These are phyloP conservation scores for Luffia ferchaultella DNA, from an alignment of 2,888 invertebrate genomes.

Conservation along the genomic window DNA sequence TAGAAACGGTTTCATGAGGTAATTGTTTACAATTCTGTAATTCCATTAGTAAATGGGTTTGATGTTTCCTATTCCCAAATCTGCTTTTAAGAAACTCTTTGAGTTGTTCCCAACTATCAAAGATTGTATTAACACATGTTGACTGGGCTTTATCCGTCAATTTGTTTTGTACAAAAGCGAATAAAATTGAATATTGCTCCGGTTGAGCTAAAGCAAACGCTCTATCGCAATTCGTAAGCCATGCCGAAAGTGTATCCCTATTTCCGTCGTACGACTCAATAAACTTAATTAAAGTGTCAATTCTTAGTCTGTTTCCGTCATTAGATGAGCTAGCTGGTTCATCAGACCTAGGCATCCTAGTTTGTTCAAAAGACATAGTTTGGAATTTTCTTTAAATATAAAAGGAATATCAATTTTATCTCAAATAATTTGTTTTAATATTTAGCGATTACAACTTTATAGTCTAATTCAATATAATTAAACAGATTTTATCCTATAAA, in stretches of 20 bases:
- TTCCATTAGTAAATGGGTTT: slow-evolving; percentile 1
- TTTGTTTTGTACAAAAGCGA: slow-evolving; percentile 3
- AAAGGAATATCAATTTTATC: no score
- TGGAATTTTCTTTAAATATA: no score
- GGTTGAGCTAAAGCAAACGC: background rate
- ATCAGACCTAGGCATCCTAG: no score
- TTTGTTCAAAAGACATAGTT: no score
- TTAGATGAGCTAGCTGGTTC: no score
- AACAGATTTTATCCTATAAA: no score
- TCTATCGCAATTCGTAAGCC: slow-evolving; percentile 5
- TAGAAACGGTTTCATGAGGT: background rate
- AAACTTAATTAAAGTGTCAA: slow-evolving; percentile 4
- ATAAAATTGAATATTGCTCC: background rate
- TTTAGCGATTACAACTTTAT: no score
- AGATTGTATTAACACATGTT: slow-evolving; percentile 2
- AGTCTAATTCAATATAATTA: no score
- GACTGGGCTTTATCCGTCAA: slow-evolving; percentile 1
- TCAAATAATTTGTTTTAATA: no score
- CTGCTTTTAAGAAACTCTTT: slow-evolving; percentile 2
- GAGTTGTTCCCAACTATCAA: slow-evolving; percentile 3
- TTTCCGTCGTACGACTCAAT: slow-evolving; percentile 3
- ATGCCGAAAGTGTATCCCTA: background rate
- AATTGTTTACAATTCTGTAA: slow-evolving; percentile 4
- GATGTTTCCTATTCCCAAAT: slow-evolving; percentile 4
- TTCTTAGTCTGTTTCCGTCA: background rate